Conservation (phyloP, 1,140 invertebrate genomes). For the Tetranychus urticae region DNA sequence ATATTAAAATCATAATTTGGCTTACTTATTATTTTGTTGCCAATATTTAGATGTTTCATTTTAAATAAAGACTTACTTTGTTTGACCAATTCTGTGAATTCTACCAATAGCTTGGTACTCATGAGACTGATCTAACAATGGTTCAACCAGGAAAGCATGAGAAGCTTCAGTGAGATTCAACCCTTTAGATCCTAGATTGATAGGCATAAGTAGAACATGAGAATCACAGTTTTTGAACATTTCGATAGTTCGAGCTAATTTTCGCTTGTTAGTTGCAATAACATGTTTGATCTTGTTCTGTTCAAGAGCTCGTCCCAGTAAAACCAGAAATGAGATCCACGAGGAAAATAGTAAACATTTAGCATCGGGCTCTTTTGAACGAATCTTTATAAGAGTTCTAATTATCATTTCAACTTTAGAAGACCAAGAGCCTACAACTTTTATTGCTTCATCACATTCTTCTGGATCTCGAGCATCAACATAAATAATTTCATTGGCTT, state of each 20-base stretch:
- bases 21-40: not conserved
- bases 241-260: not conserved
- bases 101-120: conserved; percentile 52
- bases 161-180: conserved; percentile 53
- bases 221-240: not conserved
- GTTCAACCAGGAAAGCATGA: conserved; percentile 49
- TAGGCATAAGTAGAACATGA: conserved; percentile 35
- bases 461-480: conserved; percentile 24
- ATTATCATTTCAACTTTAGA: conserved; percentile 46
- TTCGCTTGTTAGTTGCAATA: not conserved
- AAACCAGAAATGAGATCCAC: conserved; percentile 36
- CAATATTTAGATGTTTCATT: not conserved
- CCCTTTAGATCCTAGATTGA: conserved; percentile 43
- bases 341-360: conserved; percentile 49
- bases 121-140: conserved; percentile 42
- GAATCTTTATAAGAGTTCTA: conserved; percentile 30
- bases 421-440: conserved; percentile 32
- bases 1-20: not conserved
- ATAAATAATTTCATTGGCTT: conserved; percentile 30
- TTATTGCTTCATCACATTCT: conserved; percentile 13
- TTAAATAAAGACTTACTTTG: conserved; percentile 22
- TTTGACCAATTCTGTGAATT: conserved; percentile 54
- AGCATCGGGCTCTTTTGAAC: conserved; percentile 27
- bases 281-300: conserved; percentile 31
- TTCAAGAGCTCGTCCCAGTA: conserved; percentile 31